Evolutionary conservation across 2,888 invertebrate genomes (phyloP), one percentile per base, ranked within the genome.

Genomic region (Esperia sulphurella): DNA sequence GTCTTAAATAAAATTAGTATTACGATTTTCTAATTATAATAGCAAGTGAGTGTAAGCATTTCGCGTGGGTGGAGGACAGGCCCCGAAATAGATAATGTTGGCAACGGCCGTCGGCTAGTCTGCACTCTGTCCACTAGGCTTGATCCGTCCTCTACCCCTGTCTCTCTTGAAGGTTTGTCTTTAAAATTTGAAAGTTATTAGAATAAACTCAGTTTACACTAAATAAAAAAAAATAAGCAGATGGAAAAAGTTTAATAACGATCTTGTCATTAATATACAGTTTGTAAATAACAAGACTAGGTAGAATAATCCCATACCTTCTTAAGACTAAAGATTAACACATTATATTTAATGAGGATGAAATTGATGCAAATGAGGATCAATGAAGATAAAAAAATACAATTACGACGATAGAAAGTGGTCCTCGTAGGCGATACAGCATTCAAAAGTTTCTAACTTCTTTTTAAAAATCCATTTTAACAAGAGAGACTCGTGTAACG

Each of bases 21-120:
- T 75, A 78, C 70, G 67, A 66, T 83, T 79, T 83, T 85, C 86
- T 88, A 88, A 88, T 86, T 84, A 81, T 87, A 89, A 75, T 71
- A 75, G 69, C 79, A 82, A 79, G 83, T 83, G 83, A 80, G 86
- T 88, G 80, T 83, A 85, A 86, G 85, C 83, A 82, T 78, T 84
- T 86, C 63, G 82, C 85, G 88, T 89, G 72, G 89, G 89, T 61
- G 80, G 64, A 65, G 72, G 75, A 73, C 74, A 61, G 57, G 57
- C 64, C 60, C 77, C 52, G 71, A 86, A 88, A 88, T 88, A 88
- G 75, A 75, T 50, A 55, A 57, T 65, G 83, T 85, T 88, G 88
- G 88, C 10, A 84, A 69, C 83, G 65, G 59, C 45, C 43, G 40
- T 44, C 40, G 49, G 43, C 65, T 59, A 57, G 66, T 67, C 66